Base-by-base conservation (phyloP, 2,113 vertebrate species). In the Tichodroma muraria region DNA sequence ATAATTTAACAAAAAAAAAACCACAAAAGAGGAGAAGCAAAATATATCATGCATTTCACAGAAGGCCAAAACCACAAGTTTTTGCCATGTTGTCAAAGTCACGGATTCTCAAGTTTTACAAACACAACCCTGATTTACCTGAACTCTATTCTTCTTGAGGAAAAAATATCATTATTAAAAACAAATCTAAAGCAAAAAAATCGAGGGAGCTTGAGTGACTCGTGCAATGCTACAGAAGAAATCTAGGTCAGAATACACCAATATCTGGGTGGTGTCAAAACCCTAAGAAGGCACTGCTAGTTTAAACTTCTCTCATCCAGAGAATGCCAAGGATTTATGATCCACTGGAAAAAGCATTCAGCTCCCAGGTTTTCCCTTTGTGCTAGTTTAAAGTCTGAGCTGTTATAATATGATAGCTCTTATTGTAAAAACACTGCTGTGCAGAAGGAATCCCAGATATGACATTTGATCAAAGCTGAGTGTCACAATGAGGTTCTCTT, bases 391-490 rank as follows among this genome's bases (percentile, higher is more conserved):
- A 86, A 80, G 22, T 1, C 4, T 65, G 70, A 93, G 64, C 80
- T 90, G 45, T 50, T 42, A 6, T 37, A 45, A 63, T 35, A 42
- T 44, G 42, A 70, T 70, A 88, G 47, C 38, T 73, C 60, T 66
- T 80, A 20, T 89, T 83, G 73, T 11, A 61, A 89, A 95, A 92
- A 40, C 59, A 89, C 80, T 93, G 72, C 68, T 86, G 93, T 19
- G 89, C 83, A 73, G 56, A 37, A 89, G 80, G 72, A 90, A 54
- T 84, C 80, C 64, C 89, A 94, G 77, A 73, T 50, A 88, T 27
- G 93, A 92, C 71, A 89, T 92, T 90, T 93, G 89, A 95, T 90
- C 89, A 94, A 94, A 92, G 91, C 69, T 78, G 69, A 92, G 64
- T 86, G 94, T 80, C 89, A 70, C 86, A 73, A 73, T 12, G 38